Evolutionary conservation across 2,797 vertebrate genomes (phyloP).

Genomic region (Propithecus perrieri): DNA sequence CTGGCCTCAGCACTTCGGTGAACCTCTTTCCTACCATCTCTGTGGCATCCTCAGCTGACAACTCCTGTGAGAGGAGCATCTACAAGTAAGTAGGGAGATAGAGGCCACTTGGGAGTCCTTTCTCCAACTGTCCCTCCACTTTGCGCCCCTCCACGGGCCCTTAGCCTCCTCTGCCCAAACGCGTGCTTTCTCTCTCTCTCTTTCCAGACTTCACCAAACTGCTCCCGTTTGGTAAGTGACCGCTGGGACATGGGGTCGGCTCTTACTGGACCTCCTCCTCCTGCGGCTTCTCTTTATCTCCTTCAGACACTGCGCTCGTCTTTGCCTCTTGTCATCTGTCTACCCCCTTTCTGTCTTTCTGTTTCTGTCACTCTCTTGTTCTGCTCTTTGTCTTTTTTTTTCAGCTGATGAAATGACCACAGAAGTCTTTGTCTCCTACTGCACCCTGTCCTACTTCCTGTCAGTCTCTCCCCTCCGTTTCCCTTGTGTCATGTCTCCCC

Average conservation of each 20-base stretch:
- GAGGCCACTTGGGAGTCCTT: neutral
- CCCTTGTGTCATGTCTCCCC: neutral
- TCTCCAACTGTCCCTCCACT: conserved; percentile 57
- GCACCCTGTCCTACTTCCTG: neutral
- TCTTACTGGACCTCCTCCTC: conserved; percentile 39
- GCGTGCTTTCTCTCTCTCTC: conserved; percentile 83
- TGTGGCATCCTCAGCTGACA: neutral
- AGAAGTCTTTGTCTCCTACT: neutral
- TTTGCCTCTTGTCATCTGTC: conserved; percentile 8
- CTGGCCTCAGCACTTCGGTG: conserved; percentile 9
- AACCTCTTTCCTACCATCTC: conserved; percentile 47
- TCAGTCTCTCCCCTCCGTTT: conserved; percentile 24
- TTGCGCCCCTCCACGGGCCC: conserved; percentile 63
- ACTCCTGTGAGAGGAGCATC: conserved; percentile 83
- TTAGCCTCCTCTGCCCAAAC: conserved; percentile 80
- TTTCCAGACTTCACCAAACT: conserved; percentile 90
- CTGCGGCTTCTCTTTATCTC: neutral
- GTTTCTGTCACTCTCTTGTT: neutral
- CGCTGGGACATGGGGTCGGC: conserved; percentile 25
- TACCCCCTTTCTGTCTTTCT: neutral
- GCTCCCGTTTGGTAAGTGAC: conserved; percentile 91
- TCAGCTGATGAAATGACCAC: neutral
- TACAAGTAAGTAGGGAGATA: conserved; percentile 88
- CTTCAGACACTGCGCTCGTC: neutral
- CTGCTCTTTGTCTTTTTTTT: neutral